A percentile compares a stretch with the other conserved stretches of the same genome.
Evolutionary conservation across 2,113 vertebrate species (phyloP).

Genomic region (Rattus rattus): DNA sequence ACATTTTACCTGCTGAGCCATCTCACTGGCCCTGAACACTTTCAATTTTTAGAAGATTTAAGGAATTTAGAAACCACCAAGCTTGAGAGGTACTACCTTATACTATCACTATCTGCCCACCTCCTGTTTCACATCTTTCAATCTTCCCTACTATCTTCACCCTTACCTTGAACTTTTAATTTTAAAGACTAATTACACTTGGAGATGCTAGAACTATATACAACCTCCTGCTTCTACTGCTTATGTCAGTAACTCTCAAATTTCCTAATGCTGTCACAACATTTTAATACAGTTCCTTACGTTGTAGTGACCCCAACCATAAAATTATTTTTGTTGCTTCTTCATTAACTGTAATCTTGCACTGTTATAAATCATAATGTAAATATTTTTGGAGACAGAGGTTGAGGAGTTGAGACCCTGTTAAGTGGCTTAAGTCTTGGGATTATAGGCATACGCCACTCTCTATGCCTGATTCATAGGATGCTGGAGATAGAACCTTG

Average conservation of each 20-base stretch:
- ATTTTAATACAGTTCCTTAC: neutral
- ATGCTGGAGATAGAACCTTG: neutral
- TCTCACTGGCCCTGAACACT: neutral
- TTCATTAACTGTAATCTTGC: neutral
- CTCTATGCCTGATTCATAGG: neutral
- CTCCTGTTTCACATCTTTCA: conserved; percentile 15
- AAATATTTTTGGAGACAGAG: neutral
- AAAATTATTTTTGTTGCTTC: neutral
- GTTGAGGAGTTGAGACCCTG: neutral
- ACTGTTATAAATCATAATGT: neutral
- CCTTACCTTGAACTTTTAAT: conserved; percentile 20
- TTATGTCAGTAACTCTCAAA: neutral
- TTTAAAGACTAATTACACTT: neutral
- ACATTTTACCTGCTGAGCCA: neutral
- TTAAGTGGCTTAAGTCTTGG: neutral
- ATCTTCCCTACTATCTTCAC: neutral
- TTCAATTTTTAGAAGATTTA: neutral
- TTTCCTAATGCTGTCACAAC: neutral
- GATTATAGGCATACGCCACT: neutral
- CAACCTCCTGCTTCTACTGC: neutral
- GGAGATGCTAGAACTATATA: neutral
- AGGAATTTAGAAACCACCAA: neutral
- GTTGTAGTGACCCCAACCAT: neutral
- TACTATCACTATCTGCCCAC: neutral
- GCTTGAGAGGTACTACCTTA: neutral